Conservation (phyloP, 2,113 vertebrate species). For the Halichoeres trimaculatus region DNA sequence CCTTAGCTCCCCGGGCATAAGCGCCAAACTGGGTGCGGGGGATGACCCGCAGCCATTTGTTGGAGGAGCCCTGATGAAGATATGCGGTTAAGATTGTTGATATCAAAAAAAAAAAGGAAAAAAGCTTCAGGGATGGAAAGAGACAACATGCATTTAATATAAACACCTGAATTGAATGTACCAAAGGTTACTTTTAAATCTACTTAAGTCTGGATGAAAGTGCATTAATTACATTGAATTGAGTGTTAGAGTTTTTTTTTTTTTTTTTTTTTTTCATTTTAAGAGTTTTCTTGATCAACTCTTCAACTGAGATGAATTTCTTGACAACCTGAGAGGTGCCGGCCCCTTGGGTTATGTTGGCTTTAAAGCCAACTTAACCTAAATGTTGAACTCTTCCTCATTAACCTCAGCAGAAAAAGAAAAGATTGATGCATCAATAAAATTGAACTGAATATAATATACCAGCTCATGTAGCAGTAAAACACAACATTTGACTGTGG, state of each 20-base stretch:
- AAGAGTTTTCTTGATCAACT: not conserved
- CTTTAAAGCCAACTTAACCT: no score
- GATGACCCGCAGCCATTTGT: constrained; percentile 93
- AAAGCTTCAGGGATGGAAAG: no score
- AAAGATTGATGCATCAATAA: no score
- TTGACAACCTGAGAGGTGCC: not conserved
- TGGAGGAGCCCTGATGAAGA: constrained; percentile 84
- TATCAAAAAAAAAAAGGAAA: not conserved
- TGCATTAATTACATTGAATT: no score
- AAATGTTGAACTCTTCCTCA: not conserved
- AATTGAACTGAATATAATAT: no score
- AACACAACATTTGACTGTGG: not conserved
- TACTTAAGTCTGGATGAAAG: no score
- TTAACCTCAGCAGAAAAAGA: not conserved
- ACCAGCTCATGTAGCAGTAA: no score
- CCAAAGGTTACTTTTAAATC: not conserved
- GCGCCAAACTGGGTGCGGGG: constrained; percentile 91
- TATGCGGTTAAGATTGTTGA: not conserved
- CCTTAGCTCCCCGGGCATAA: constrained; percentile 92
- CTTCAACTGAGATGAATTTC: not conserved
- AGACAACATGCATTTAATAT: not conserved
- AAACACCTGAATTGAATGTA: no score
- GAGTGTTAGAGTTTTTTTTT: not conserved
- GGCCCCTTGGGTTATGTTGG: no score
- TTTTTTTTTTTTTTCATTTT: no score